Conservation (phyloP, 2,888 invertebrate genomes). For the Rotaria magnacalcarata region DNA sequence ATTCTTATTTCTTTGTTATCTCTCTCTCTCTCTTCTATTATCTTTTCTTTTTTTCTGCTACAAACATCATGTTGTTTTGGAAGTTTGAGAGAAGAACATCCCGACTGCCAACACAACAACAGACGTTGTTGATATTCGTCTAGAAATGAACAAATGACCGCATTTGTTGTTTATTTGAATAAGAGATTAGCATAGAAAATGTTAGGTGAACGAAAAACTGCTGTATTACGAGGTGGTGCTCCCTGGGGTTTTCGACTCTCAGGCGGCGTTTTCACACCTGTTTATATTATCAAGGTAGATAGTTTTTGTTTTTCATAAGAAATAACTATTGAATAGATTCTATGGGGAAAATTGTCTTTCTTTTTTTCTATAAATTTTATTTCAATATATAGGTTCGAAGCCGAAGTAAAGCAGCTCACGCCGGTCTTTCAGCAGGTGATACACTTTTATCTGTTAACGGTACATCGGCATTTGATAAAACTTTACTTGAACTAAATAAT, state of each 20-base stretch:
- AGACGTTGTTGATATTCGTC: neutral
- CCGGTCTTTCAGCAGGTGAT: constrained; percentile 3
- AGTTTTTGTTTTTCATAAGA: neutral
- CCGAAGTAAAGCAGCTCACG: neutral
- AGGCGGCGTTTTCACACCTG: neutral
- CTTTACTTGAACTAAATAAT: neutral
- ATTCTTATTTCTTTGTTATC: neutral
- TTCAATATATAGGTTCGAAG: neutral
- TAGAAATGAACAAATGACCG: neutral
- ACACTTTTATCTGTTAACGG: neutral
- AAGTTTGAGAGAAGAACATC: neutral
- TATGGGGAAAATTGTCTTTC: neutral
- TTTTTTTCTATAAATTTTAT: no score
- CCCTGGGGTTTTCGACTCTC: constrained; percentile 42
- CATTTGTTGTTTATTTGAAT: neutral
- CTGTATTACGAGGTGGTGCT: constrained; percentile 24
- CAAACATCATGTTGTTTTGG: neutral
- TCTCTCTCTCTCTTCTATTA: neutral
- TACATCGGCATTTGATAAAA: neutral
- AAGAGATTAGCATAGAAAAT: neutral
- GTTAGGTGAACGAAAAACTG: constrained; percentile 27
- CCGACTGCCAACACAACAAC: neutral
- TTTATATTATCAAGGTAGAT: neutral
- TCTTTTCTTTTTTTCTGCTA: neutral
- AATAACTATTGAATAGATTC: neutral